phyloP scores from a whole-genome alignment of 2,797 vertebrate genomes.

The Notolabrus celidotus region DNA sequence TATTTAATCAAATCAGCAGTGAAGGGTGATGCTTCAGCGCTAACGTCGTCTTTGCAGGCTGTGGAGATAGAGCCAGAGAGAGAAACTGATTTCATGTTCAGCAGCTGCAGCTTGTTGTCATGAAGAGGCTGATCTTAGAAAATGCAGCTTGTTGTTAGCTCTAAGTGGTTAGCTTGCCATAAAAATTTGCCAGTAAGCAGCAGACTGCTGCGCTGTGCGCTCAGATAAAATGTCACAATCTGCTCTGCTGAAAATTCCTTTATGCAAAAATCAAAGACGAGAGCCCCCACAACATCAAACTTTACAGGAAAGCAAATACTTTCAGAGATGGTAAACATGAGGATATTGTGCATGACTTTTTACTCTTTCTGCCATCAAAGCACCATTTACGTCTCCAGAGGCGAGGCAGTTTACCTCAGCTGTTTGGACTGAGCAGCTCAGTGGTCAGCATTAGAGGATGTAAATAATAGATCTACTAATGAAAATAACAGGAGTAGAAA shows the following conservation, averaged over 20 bases:
- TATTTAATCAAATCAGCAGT: constrained; percentile 87
- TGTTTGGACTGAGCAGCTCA: too few relatives aligned
- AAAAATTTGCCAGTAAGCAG: constrained; percentile 50
- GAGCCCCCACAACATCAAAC: neutral
- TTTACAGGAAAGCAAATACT: too few relatives aligned
- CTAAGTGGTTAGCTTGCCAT: constrained; percentile 57
- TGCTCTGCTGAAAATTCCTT: constrained; percentile 41
- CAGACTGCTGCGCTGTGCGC: constrained; percentile 25
- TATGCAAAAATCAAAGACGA: constrained; percentile 32
- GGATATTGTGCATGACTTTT: too few relatives aligned
- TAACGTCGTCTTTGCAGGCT: constrained; percentile 76
- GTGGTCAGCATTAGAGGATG: too few relatives aligned
- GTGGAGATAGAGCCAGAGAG: constrained; percentile 59
- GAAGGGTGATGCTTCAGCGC: constrained; percentile 71
- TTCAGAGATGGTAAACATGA: too few relatives aligned
- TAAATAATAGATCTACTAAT: too few relatives aligned
- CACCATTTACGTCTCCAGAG: too few relatives aligned
- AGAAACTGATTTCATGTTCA: constrained; percentile 62
- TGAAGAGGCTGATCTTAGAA: constrained; percentile 50
- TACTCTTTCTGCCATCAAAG: too few relatives aligned
- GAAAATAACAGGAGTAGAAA: too few relatives aligned
- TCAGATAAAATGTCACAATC: constrained; percentile 49
- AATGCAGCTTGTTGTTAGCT: constrained; percentile 56
- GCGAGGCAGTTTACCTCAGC: too few relatives aligned
- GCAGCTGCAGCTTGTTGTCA: constrained; percentile 58